Percentiles rank a stretch among this genome's conserved stretches.
Evolutionary conservation across 2,888 invertebrate species (phyloP).

Genomic region (Sturmia bella): DNA sequence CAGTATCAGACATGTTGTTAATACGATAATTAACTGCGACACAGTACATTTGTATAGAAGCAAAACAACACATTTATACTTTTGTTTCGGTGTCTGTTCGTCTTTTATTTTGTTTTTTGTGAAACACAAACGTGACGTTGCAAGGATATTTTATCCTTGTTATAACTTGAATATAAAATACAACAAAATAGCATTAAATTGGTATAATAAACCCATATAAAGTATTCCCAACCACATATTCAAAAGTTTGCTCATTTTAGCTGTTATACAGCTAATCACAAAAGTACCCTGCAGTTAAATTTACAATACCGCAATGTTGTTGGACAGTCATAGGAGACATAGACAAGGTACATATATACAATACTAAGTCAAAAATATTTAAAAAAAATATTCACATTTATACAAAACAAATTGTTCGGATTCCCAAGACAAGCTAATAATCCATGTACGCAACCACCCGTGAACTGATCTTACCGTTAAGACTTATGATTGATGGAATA

Average conservation of each 20-base stretch:
- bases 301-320: too few species aligned
- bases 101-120: not conserved
- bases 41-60: slow-evolving; percentile 29
- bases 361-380: too few species aligned
- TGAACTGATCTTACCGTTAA: too few species aligned
- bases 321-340: too few species aligned
- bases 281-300: too few species aligned
- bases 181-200: slow-evolving; percentile 54
- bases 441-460: too few species aligned
- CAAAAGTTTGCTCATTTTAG: not conserved
- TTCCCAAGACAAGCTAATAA: too few species aligned
- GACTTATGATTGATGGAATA: too few species aligned
- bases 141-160: slow-evolving; percentile 47
- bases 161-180: slow-evolving; percentile 41
- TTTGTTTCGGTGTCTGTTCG: not conserved
- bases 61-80: not conserved
- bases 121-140: not conserved
- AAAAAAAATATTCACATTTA: too few species aligned
- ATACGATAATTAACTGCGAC: slow-evolving; percentile 72
- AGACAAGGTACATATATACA: too few species aligned
- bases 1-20: slow-evolving; percentile 71
- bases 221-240: slow-evolving; percentile 1
- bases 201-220: slow-evolving; percentile 41
- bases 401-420: too few species aligned
- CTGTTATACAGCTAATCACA: slow-evolving; percentile 7